phyloP scores from a whole-genome alignment of 1,140 invertebrate genomes.

The Dermatophagoides farinae region DNA sequence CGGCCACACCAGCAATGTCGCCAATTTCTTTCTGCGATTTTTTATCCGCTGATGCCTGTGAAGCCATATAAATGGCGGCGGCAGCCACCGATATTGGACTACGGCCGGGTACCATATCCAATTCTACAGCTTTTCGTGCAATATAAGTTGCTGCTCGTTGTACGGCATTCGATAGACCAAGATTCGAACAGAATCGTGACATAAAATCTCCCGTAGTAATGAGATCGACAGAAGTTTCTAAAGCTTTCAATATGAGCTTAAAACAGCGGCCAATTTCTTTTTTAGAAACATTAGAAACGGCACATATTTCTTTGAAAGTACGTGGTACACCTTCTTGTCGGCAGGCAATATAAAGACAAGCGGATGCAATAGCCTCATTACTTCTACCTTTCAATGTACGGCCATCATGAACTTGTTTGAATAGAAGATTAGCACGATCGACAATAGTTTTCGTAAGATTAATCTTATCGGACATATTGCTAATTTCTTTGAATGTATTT shows the following conservation, averaged over 20 bases:
- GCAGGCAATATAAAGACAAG: conserved; percentile 96
- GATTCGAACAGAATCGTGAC: conserved; percentile 41
- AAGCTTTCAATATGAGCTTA: conserved; percentile 71
- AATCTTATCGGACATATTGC: conserved; percentile 89
- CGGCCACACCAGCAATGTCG: conserved; percentile 93
- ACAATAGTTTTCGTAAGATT: conserved; percentile 78
- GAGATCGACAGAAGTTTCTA: conserved; percentile 80
- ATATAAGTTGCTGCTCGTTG: conserved; percentile 91
- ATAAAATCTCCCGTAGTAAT: conserved; percentile 98
- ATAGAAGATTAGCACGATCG: conserved; percentile 82
- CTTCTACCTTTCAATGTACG: conserved; percentile 82
- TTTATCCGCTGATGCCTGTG: conserved; percentile 80
- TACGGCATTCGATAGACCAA: conserved; percentile 61
- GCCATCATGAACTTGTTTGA: conserved; percentile 95
- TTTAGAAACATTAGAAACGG: conserved; percentile 48
- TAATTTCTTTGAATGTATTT: conserved; percentile 89
- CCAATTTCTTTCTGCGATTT: conserved; percentile 93
- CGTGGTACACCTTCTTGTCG: conserved; percentile 92
- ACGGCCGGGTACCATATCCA: conserved; percentile 85
- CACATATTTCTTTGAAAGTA: conserved; percentile 53
- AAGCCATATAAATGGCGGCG: conserved; percentile 98
- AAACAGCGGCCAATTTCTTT: conserved; percentile 97
- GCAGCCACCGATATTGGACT: conserved; percentile 97
- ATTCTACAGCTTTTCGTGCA: conserved; percentile 80
- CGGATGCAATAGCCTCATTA: conserved; percentile 94